Evolutionary conservation across 1,140 invertebrate genomes (phyloP).

Genomic region (Leptinotarsa lineolata): DNA sequence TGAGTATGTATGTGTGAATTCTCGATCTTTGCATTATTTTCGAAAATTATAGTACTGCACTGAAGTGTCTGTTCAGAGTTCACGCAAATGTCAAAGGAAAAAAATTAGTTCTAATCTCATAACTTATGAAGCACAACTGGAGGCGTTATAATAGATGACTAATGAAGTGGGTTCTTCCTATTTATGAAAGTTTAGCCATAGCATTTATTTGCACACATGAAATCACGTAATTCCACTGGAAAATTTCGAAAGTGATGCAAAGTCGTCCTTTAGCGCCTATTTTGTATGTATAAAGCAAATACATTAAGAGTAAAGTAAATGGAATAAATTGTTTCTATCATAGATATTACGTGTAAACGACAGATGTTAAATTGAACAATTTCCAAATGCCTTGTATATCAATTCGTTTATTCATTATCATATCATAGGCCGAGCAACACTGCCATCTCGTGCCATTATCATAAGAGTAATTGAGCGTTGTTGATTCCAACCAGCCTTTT

Average conservation of each 20-base stretch:
- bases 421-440: constrained; percentile 52
- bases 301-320: constrained; percentile 20
- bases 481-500: constrained; percentile 39
- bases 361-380: constrained; percentile 38
- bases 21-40: background rate
- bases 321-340: constrained; percentile 23
- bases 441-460: constrained; percentile 52
- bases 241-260: constrained; percentile 10
- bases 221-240: background rate
- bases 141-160: too few species aligned
- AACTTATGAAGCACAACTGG: too few species aligned
- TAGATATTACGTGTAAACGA: constrained; percentile 26
- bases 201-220: too few species aligned
- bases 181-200: too few species aligned
- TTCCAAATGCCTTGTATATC: constrained; percentile 50
- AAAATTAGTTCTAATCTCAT: too few species aligned
- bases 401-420: constrained; percentile 49
- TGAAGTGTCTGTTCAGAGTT: too few species aligned
- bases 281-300: constrained; percentile 27
- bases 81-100: background rate
- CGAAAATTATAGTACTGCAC: background rate
- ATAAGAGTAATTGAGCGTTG: constrained; percentile 35
- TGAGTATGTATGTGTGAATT: constrained; percentile 21
- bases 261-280: constrained; percentile 22
- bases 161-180: too few species aligned